Conservation (phyloP, 2,797 vertebrate genomes). For the Halcyon chelicuti region DNA sequence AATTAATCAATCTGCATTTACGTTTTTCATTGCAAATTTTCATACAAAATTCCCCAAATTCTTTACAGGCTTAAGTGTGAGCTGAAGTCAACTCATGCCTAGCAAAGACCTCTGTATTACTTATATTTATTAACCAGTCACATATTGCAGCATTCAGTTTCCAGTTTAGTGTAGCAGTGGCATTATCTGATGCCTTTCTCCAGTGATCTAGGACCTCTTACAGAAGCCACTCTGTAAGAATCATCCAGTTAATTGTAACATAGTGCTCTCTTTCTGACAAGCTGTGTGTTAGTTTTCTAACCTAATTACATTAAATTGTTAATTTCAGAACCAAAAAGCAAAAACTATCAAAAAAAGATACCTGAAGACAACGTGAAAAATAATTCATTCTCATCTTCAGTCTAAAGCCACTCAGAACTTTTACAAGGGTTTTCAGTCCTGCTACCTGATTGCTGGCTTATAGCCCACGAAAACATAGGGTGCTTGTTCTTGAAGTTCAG, state of each 20-base stretch:
- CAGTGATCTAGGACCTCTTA: not conserved
- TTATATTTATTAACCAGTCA: constrained; percentile 25
- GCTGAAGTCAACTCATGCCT: not conserved
- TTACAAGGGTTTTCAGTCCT: not conserved
- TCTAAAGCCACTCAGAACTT: not conserved
- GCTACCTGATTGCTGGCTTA: constrained; percentile 38
- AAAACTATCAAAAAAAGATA: not conserved
- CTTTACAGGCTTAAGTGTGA: not conserved
- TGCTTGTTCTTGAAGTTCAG: not conserved
- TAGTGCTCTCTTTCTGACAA: not conserved
- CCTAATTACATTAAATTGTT: not conserved
- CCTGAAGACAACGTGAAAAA: not conserved
- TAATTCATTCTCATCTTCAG: not conserved
- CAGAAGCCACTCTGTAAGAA: not conserved
- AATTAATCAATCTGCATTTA: not conserved
- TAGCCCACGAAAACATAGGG: not conserved
- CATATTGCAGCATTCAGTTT: constrained; percentile 14
- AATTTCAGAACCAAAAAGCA: constrained; percentile 28
- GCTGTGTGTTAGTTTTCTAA: not conserved
- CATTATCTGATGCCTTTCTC: constrained; percentile 15
- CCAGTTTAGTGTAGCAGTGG: constrained; percentile 13
- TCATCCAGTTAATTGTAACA: not conserved
- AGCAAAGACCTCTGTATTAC: not conserved
- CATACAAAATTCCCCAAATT: not conserved
- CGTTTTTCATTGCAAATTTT: not conserved